Evolutionary conservation across 2,888 invertebrate genomes (phyloP).

Genomic region (Lasioglossum oenotherae): DNA sequence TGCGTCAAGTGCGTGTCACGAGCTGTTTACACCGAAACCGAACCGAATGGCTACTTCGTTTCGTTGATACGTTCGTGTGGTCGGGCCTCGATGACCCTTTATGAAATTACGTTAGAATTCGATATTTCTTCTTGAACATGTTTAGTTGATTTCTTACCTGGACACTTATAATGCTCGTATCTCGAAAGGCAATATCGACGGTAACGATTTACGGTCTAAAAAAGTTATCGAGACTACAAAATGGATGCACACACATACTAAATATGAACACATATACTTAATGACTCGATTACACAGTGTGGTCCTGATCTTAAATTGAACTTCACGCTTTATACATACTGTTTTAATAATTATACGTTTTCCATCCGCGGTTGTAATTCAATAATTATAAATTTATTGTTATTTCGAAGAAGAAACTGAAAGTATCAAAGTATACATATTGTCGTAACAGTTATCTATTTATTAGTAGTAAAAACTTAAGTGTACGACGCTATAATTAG

Average conservation of each 20-base stretch:
- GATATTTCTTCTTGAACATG: background rate
- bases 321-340: background rate
- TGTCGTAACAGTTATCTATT: background rate
- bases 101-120: background rate
- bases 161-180: background rate
- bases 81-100: background rate
- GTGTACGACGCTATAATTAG: background rate
- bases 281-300: background rate
- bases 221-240: background rate
- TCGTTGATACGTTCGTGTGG: conserved; percentile 20
- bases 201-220: background rate
- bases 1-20: conserved; percentile 20
- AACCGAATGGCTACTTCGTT: conserved; percentile 30
- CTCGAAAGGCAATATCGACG: too few species aligned
- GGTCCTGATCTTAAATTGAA: background rate
- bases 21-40: conserved; percentile 48
- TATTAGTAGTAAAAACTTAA: background rate
- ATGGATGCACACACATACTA: background rate
- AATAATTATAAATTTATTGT: background rate
- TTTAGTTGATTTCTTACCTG: background rate
- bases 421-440: background rate
- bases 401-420: background rate
- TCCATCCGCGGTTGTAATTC: background rate
- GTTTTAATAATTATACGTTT: background rate
- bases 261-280: too few species aligned